These are phyloP conservation scores for Colletes collaris DNA, from an alignment of 2,888 invertebrate species.

Conservation along the genomic window DNA sequence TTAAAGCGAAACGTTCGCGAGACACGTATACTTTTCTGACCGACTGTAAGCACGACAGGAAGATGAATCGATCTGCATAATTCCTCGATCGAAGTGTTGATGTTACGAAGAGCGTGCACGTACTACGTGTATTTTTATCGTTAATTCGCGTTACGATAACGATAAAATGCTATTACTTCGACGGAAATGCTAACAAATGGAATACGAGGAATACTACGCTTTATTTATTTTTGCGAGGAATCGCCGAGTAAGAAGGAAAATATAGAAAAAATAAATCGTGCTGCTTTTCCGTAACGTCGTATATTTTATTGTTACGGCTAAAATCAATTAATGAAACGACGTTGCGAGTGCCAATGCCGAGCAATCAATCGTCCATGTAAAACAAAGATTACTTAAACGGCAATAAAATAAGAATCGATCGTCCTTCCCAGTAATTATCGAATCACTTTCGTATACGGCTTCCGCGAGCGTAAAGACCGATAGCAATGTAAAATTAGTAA, in stretches of 20 bases:
- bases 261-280: too few species aligned
- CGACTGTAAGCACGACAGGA: background rate
- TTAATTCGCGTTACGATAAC: background rate
- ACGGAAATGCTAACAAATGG: too few species aligned
- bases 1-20: too few species aligned
- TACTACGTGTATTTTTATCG: background rate
- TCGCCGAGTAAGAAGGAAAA: too few species aligned
- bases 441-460: conserved; percentile 40
- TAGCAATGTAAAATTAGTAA: conserved; percentile 53
- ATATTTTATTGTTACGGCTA: background rate
- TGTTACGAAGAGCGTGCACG: background rate
- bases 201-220: too few species aligned
- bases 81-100: background rate
- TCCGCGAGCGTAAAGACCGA: conserved; percentile 33
- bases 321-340: background rate
- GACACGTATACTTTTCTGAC: background rate
- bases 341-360: background rate
- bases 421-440: conserved; percentile 45
- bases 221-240: too few species aligned
- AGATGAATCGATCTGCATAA: background rate
- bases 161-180: too few species aligned
- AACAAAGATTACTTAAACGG: background rate
- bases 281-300: too few species aligned
- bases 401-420: conserved; percentile 29
- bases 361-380: background rate